Conservation (phyloP, 2,113 vertebrate species). For the Ictidomys tridecemlineatus region DNA sequence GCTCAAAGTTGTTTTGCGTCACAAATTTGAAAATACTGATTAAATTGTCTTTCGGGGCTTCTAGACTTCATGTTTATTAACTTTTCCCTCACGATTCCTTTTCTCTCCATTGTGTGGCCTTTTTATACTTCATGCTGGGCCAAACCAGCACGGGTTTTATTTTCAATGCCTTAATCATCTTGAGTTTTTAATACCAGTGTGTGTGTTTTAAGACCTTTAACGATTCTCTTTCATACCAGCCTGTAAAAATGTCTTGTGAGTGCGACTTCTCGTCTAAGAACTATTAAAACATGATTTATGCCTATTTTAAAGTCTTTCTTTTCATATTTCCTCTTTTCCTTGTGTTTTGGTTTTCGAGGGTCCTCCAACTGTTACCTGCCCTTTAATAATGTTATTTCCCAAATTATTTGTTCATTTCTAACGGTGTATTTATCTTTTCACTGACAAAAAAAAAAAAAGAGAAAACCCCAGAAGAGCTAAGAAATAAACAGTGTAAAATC, state of each 20-base stretch:
- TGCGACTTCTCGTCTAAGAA: neutral
- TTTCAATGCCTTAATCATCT: constrained; percentile 6
- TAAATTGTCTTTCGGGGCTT: neutral
- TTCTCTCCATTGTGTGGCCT: neutral
- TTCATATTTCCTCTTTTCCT: neutral
- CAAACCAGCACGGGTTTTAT: neutral
- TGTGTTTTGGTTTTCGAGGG: neutral
- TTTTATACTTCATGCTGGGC: neutral
- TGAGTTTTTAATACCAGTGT: neutral
- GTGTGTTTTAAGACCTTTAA: neutral
- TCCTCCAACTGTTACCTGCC: neutral
- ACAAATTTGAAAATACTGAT: neutral
- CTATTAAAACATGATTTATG: neutral
- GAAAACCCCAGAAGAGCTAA: neutral
- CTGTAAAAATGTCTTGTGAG: neutral
- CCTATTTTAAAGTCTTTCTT: neutral
- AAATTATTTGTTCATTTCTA: neutral
- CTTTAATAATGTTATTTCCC: neutral
- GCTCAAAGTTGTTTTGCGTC: neutral
- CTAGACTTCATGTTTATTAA: neutral
- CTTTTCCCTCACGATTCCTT: neutral
- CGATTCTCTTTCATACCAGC: neutral
- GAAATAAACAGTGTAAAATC: constrained; percentile 38
- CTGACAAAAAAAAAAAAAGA: neutral
- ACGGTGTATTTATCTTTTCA: neutral